phyloP scores from a whole-genome alignment of 2,888 invertebrate species.

The Heliothis peltigera region DNA sequence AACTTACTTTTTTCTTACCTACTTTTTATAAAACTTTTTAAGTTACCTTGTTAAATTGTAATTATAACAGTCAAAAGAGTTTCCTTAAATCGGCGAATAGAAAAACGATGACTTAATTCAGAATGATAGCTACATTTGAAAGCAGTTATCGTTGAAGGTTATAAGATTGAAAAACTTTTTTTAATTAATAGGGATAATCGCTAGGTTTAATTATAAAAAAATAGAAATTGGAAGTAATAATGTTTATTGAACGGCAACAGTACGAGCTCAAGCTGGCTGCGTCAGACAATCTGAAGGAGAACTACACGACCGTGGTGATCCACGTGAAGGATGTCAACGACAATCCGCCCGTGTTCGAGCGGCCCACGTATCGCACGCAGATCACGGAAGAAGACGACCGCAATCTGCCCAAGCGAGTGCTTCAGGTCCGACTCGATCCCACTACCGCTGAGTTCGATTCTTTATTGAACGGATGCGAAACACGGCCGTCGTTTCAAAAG shows the following conservation, averaged over 20 bases:
- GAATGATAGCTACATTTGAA: conserved; percentile 22
- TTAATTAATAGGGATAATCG: conserved; percentile 17
- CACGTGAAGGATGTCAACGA: conserved; percentile 99
- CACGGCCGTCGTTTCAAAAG: conserved; percentile 64
- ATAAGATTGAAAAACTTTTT: conserved; percentile 18
- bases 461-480: conserved; percentile 65
- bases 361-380: conserved; percentile 98
- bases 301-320: conserved; percentile 98
- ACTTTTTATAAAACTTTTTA: conserved; percentile 70
- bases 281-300: conserved; percentile 98
- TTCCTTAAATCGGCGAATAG: conserved; percentile 55
- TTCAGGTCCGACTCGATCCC: conserved; percentile 93
- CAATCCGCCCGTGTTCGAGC: conserved; percentile 98
- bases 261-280: conserved; percentile 98
- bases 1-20: conserved; percentile 66
- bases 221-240: conserved; percentile 18
- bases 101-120: conserved; percentile 41
- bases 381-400: conserved; percentile 99
- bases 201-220: conserved; percentile 16
- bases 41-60: conserved; percentile 74
- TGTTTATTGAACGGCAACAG: conserved; percentile 86
- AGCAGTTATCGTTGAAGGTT: conserved; percentile 25
- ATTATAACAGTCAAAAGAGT: conserved; percentile 70
- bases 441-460: conserved; percentile 85
- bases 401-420: conserved; percentile 97